These are phyloP conservation scores for Cyprinus carpio DNA, from an alignment of 2,113 vertebrate genomes.

Conservation along the genomic window DNA sequence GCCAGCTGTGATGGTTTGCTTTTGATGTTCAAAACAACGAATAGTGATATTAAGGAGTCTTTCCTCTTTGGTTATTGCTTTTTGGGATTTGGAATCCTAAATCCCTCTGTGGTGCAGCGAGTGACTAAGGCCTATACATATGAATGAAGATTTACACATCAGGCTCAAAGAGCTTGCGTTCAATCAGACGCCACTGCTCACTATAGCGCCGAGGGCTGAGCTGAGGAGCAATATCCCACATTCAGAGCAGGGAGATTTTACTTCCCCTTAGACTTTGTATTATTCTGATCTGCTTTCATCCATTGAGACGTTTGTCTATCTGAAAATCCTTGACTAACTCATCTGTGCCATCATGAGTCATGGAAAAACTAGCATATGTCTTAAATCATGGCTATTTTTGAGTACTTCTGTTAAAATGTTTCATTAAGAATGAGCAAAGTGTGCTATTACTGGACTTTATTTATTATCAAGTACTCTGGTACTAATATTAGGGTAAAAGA, in stretches of 20 bases:
- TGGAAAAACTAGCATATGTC: not conserved
- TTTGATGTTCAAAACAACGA: conserved; percentile 60
- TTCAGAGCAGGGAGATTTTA: not conserved
- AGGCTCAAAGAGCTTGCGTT: conserved; percentile 68
- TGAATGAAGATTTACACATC: conserved; percentile 74
- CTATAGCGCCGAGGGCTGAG: conserved; percentile 69
- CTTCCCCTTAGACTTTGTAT: conserved; percentile 15
- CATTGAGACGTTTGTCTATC: conserved; percentile 9
- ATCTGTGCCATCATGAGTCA: not conserved
- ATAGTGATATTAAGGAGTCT: conserved; percentile 64
- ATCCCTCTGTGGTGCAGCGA: conserved; percentile 69
- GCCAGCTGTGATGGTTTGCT: conserved; percentile 27
- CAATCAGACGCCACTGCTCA: conserved; percentile 70
- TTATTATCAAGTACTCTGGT: too few relatives aligned
- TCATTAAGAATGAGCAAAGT: conserved; percentile 9
- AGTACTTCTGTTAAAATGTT: conserved; percentile 14
- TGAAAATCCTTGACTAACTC: not conserved
- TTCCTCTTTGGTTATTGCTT: conserved; percentile 70
- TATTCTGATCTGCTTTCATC: conserved; percentile 16
- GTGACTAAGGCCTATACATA: conserved; percentile 72
- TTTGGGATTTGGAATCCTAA: conserved; percentile 67
- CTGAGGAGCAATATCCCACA: conserved; percentile 66
- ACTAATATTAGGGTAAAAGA: too few relatives aligned
- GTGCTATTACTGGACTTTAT: conserved; percentile 6
- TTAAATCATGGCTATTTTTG: conserved; percentile 1